A percentile compares a stretch with the other conserved stretches of the same genome.
These are phyloP conservation scores for Nephila pilipes DNA, from an alignment of 1,140 invertebrate species.

Conservation along the genomic window DNA sequence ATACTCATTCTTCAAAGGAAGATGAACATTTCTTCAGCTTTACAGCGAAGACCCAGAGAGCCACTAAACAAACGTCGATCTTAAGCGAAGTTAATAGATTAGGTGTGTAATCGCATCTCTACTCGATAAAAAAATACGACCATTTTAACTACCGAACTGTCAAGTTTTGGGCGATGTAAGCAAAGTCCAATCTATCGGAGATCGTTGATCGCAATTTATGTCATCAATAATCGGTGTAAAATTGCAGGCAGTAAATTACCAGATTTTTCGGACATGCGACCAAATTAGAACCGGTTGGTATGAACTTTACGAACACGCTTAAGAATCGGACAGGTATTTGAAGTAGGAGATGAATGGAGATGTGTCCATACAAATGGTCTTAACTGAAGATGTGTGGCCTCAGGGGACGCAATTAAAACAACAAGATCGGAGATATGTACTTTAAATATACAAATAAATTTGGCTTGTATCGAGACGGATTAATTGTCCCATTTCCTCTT, in stretches of 20 bases:
- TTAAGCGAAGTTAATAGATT: slow-evolving; percentile 1
- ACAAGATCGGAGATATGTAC: neutral
- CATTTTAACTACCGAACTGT: slow-evolving; percentile 36
- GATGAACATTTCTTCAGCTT: neutral
- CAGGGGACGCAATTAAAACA: slow-evolving; percentile 1
- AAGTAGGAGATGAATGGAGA: slow-evolving; percentile 19
- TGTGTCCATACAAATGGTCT: neutral
- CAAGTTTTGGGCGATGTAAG: neutral
- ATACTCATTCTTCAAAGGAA: neutral
- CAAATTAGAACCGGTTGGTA: slow-evolving; percentile 57
- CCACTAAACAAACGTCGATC: neutral
- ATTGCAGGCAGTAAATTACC: slow-evolving; percentile 58
- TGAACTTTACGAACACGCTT: slow-evolving; percentile 38
- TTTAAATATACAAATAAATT: slow-evolving; percentile 24
- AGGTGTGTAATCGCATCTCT: neutral
- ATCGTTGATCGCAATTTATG: slow-evolving; percentile 65
- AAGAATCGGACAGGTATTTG: neutral
- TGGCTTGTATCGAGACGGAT: neutral
- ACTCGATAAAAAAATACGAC: slow-evolving; percentile 1
- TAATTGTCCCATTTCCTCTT: neutral
- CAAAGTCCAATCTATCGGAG: slow-evolving; percentile 32
- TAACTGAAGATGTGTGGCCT: neutral
- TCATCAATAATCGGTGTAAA: slow-evolving; percentile 45
- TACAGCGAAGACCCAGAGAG: neutral
- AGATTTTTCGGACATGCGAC: slow-evolving; percentile 59